phyloP scores from a whole-genome alignment of 64 coral and sea anemone species.

The Dendrophyllia cribrosa region DNA sequence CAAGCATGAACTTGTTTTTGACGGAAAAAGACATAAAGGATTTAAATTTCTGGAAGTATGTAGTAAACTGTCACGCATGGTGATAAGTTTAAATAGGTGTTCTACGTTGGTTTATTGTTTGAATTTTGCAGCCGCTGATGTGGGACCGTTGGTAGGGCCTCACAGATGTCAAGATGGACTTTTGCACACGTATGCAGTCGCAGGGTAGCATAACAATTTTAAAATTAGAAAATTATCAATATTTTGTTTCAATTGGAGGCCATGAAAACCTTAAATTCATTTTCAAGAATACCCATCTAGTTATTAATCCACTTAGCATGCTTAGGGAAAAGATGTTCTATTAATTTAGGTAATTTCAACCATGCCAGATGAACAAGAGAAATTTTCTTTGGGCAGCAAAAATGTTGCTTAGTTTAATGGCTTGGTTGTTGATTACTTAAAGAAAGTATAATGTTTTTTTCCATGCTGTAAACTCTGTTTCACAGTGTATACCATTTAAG shows the following conservation, averaged over 20 bases:
- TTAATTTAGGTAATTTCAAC: neutral
- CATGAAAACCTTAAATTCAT: neutral
- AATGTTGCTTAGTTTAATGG: neutral
- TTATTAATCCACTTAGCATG: neutral
- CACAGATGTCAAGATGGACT: constrained; percentile 43
- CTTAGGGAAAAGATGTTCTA: neutral
- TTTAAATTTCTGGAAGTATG: neutral
- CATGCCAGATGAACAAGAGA: neutral
- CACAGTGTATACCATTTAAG: neutral
- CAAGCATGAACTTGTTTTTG: neutral
- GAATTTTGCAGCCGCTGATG: constrained; percentile 46
- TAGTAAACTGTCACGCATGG: neutral
- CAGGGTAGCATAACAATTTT: constrained; percentile 55
- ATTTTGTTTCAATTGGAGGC: neutral
- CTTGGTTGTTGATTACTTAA: constrained; percentile 5
- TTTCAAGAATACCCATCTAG: neutral
- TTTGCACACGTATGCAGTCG: constrained; percentile 34
- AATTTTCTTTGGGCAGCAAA: too few species aligned
- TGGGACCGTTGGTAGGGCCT: constrained; percentile 43
- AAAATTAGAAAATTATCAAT: constrained; percentile 3
- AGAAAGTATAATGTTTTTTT: constrained; percentile 2
- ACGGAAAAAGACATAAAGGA: neutral
- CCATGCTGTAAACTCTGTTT: neutral
- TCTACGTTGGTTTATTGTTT: constrained; percentile 58
- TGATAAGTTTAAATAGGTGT: neutral